Evolutionary conservation across 2,797 vertebrate species (phyloP).

Genomic region (Steatocranus sp.): DNA sequence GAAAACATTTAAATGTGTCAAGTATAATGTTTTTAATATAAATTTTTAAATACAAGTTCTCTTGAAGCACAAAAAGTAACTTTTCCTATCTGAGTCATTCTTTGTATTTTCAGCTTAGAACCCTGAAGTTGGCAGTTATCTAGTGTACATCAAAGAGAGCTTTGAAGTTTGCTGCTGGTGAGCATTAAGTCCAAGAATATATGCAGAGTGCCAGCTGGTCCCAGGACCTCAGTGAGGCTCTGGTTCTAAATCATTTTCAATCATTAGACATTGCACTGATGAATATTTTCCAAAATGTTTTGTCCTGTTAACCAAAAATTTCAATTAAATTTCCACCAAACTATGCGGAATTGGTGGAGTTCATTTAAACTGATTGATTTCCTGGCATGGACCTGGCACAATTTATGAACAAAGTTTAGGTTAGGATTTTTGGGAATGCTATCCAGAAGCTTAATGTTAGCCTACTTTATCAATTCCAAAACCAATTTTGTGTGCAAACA

Average conservation of each 20-base stretch:
- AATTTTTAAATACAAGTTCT: accelerated
- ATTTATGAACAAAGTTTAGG: not conserved
- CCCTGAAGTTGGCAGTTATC: not conserved
- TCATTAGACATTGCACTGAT: not conserved
- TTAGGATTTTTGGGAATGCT: not conserved
- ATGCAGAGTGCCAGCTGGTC: not conserved
- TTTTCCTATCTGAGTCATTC: not conserved
- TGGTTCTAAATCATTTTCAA: not conserved
- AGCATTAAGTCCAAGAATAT: not conserved
- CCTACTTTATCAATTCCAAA: accelerated
- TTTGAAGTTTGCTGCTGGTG: constrained; percentile 32
- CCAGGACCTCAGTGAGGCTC: not conserved
- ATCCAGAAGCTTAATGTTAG: not conserved
- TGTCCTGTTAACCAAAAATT: not conserved
- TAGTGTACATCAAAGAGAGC: not conserved
- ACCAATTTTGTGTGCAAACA: not conserved
- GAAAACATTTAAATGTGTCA: not conserved
- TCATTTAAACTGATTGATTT: not conserved
- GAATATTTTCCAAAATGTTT: accelerated
- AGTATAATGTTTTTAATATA: accelerated
- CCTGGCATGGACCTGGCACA: not conserved
- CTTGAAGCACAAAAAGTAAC: not conserved
- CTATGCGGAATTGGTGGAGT: not conserved
- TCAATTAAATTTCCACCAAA: not conserved
- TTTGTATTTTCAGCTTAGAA: not conserved